Conservation (phyloP, 2,113 vertebrate species). For the Irena cyanogastra region DNA sequence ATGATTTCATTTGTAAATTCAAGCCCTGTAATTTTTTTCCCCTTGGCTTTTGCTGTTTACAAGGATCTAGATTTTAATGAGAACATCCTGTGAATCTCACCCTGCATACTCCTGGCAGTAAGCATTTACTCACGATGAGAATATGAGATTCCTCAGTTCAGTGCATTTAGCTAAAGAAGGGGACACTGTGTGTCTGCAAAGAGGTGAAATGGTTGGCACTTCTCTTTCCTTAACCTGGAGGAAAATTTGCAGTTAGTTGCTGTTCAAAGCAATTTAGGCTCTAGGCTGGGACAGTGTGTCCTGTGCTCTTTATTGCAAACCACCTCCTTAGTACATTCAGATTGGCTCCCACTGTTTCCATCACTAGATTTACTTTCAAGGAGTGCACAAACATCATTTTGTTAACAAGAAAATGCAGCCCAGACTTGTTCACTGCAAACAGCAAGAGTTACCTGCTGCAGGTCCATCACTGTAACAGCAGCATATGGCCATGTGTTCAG, state of each 20-base stretch:
- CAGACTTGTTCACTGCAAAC: neutral
- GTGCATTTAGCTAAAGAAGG: neutral
- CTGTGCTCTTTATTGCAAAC: neutral
- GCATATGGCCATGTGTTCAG: neutral
- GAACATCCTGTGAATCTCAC: neutral
- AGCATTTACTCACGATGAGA: neutral
- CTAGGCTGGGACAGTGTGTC: neutral
- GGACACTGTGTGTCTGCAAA: neutral
- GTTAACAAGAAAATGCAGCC: neutral
- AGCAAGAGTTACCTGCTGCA: neutral
- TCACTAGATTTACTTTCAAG: neutral
- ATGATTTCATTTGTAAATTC: neutral
- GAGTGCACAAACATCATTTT: neutral
- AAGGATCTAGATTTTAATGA: neutral
- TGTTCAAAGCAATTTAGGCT: neutral
- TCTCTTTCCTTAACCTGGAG: neutral
- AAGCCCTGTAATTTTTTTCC: neutral
- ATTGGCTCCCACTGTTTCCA: neutral
- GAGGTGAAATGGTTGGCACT: neutral
- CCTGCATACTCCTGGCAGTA: neutral
- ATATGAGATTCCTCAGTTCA: neutral
- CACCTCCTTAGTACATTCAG: neutral
- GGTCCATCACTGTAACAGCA: neutral
- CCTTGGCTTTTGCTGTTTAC: neutral
- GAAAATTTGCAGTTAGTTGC: neutral